Evolutionary conservation across 1,140 invertebrate species (phyloP), one percentile per base, ranked within the genome.

Genomic region (Uloborus diversus): DNA sequence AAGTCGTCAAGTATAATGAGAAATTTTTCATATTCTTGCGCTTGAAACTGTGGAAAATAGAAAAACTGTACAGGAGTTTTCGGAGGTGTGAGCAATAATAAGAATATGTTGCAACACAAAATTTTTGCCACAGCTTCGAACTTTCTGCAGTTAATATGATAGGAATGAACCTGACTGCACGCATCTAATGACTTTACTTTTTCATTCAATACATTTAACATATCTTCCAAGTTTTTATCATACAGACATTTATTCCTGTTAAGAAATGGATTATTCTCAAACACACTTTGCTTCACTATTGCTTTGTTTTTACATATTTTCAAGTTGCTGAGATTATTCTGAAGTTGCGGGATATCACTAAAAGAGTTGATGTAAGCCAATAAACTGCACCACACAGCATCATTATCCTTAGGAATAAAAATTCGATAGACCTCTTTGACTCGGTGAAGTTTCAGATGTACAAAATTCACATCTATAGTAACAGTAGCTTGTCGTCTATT

Each of bases 181-280:
- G n/a, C 4, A 25, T 28, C 27, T n/a, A 20, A 68, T 2, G 49
- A 13, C 4, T 51, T 33, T 2, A 68, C 27, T n/a, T 7, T 20
- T 20, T 30, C 23, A 30, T 32, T 49, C 17, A 68, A 68, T 20
- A 17, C 4, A 1, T 30, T 11, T 27, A 68, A 25, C 5, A 68
- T 1, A 9, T 30, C 23, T 20, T 17, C 25, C 27, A 51, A 28
- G n/a, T 30, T 17, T 30, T 51, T 2, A 30, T 49, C 27, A 49
- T 17, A 30, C 9, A 68, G 30, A 68, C 42, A 51, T 1, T 4
- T 14, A 49, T 2, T 32, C 20, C 28, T 28, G 5, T 30, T 27
- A 49, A 68, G 64, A 51, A 68, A 68, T 3, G 64, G 64, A 68
- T 68, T 68, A n/a, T 23, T 30, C 7, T 25, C 32, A 5, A 49